These are phyloP conservation scores for Anthrax anthrax DNA, from an alignment of 2,888 invertebrate genomes.

Conservation along the genomic window DNA sequence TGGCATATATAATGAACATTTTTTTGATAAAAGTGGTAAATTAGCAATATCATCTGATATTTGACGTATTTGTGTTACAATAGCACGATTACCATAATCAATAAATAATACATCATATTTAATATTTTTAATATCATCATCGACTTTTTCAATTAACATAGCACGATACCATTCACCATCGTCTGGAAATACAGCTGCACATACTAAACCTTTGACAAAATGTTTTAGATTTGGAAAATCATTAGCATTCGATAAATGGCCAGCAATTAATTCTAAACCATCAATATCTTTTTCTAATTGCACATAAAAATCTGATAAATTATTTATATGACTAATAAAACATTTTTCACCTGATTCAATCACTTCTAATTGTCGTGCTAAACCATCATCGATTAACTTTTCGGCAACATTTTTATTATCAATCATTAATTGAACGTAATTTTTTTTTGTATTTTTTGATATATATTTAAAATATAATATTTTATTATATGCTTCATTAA, in stretches of 20 bases:
- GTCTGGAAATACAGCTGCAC: constrained; percentile 50
- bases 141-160: constrained; percentile 41
- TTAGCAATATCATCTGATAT: constrained; percentile 45
- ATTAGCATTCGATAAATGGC: constrained; percentile 41
- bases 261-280: constrained; percentile 44
- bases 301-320: constrained; percentile 63
- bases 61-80: constrained; percentile 41
- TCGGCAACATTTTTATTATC: constrained; percentile 46
- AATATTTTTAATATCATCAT: constrained; percentile 32
- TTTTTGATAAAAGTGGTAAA: constrained; percentile 44
- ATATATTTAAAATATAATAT: constrained; percentile 32
- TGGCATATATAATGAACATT: constrained; percentile 46
- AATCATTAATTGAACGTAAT: constrained; percentile 48
- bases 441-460: constrained; percentile 19
- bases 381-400: constrained; percentile 42
- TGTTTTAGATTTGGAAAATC: constrained; percentile 37
- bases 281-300: constrained; percentile 52
- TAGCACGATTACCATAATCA: constrained; percentile 52
- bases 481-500: constrained; percentile 31
- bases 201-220: constrained; percentile 40
- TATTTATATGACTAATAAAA: constrained; percentile 59
- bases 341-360: constrained; percentile 45
- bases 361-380: constrained; percentile 41
- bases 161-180: constrained; percentile 54
- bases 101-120: constrained; percentile 47